phyloP scores from a whole-genome alignment of 2,888 invertebrate species.

The Dynastes grantii region DNA sequence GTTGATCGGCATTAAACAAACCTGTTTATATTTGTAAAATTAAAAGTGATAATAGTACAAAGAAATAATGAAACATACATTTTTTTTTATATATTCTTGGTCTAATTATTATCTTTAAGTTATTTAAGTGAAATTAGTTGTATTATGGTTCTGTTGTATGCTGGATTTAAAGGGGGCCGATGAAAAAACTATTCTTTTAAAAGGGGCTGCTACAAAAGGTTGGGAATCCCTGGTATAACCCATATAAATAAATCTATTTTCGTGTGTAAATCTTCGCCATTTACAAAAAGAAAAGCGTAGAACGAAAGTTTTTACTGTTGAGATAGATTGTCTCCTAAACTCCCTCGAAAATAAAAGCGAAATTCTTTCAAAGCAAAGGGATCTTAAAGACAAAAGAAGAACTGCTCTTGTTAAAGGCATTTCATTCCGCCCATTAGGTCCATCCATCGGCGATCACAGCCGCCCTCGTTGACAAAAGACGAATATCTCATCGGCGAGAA shows the following conservation, averaged over 20 bases:
- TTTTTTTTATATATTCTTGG: no score
- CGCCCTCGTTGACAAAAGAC: slow-evolving; percentile 14
- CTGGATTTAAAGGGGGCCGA: neutral
- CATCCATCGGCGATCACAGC: slow-evolving; percentile 1
- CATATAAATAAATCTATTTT: no score
- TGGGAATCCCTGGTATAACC: no score
- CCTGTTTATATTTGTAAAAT: no score
- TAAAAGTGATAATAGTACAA: no score
- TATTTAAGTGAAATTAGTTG: no score
- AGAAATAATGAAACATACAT: no score
- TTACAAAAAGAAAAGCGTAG: no score
- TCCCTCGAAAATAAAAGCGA: neutral
- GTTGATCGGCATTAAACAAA: neutral
- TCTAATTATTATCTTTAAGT: no score
- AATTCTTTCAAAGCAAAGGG: neutral
- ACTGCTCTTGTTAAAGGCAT: neutral
- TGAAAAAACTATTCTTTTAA: neutral
- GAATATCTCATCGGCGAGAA: slow-evolving; percentile 8
- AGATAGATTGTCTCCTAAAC: no score
- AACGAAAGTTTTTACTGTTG: no score
- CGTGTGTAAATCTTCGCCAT: no score
- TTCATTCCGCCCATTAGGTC: slow-evolving; percentile 12
- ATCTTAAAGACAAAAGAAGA: neutral
- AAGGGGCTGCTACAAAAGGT: neutral
- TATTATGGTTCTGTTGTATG: neutral